These are phyloP conservation scores for Luffia ferchaultella DNA, from an alignment of 2,888 invertebrate species.

Conservation along the genomic window DNA sequence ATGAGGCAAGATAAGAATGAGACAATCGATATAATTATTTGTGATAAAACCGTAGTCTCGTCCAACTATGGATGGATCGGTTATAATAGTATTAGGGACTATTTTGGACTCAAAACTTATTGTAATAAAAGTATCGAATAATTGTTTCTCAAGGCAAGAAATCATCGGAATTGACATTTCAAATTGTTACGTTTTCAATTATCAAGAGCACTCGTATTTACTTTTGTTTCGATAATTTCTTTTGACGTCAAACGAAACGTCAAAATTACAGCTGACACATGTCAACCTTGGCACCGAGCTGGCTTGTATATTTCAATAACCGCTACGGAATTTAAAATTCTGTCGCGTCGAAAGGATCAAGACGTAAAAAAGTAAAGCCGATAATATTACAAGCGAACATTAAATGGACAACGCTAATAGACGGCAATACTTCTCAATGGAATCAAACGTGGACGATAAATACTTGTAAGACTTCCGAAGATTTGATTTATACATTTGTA, in stretches of 20 bases:
- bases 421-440: conserved; percentile 55
- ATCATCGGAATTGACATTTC: conserved; percentile 39
- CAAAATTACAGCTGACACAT: too few relatives aligned
- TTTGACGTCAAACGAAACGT: too few relatives aligned
- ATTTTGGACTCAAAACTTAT: conserved; percentile 28
- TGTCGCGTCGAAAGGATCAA: not conserved
- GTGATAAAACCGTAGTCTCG: conserved; percentile 17
- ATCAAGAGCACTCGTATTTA: too few relatives aligned
- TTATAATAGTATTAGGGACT: conserved; percentile 46
- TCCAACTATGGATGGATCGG: conserved; percentile 45
- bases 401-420: conserved; percentile 50
- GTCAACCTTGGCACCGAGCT: too few relatives aligned
- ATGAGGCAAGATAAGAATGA: conserved; percentile 61
- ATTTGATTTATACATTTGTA: too few relatives aligned
- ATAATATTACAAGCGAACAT: conserved; percentile 29
- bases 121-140: conserved; percentile 25
- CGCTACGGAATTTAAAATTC: not conserved
- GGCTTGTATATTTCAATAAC: too few relatives aligned
- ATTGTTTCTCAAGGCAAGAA: conserved; percentile 33
- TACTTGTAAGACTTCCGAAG: too few relatives aligned
- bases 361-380: not conserved
- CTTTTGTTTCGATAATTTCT: too few relatives aligned
- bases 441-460: conserved; percentile 57
- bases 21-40: conserved; percentile 32
- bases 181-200: conserved; percentile 20